Conservation (phyloP, 2,113 vertebrate genomes). For the Cyrtonyx montezumae region DNA sequence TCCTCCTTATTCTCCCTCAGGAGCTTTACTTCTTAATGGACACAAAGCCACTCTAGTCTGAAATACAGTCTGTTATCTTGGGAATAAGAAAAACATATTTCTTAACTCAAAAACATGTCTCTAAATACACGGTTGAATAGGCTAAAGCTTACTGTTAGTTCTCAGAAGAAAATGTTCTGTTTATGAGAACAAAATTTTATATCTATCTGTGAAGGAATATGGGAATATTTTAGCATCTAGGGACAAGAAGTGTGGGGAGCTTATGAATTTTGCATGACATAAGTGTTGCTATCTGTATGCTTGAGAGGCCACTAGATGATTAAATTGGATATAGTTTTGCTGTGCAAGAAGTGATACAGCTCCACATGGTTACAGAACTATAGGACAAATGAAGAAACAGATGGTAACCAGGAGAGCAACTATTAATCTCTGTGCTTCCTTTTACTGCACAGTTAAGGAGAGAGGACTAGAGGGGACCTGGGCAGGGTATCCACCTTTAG, state of each 20-base stretch:
- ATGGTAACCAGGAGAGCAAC: background rate
- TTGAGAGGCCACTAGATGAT: slow-evolving; percentile 46
- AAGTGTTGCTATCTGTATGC: slow-evolving; percentile 19
- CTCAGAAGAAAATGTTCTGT: slow-evolving; percentile 43
- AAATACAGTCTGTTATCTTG: slow-evolving; percentile 62
- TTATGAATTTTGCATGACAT: slow-evolving; percentile 50
- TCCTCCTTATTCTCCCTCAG: slow-evolving; percentile 52
- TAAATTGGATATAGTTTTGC: slow-evolving; percentile 19
- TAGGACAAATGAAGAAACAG: background rate
- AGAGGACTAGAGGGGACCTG: background rate
- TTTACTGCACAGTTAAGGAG: background rate
- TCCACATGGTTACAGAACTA: background rate
- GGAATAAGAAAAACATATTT: slow-evolving; percentile 62
- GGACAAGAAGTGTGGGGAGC: slow-evolving; percentile 48
- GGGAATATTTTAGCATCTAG: slow-evolving; percentile 50
- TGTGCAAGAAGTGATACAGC: background rate
- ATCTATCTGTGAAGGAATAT: slow-evolving; percentile 37
- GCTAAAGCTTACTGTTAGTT: slow-evolving; percentile 30
- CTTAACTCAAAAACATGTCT: slow-evolving; percentile 56
- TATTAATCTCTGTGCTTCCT: background rate
- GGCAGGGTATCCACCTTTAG: background rate
- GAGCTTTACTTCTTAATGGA: slow-evolving; percentile 73
- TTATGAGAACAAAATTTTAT: slow-evolving; percentile 27
- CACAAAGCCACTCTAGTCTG: slow-evolving; percentile 62
- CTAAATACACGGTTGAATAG: slow-evolving; percentile 46